Evolutionary conservation across 1,140 invertebrate species (phyloP), one percentile per base, ranked within the genome.

Genomic region (Solenopsis invicta): DNA sequence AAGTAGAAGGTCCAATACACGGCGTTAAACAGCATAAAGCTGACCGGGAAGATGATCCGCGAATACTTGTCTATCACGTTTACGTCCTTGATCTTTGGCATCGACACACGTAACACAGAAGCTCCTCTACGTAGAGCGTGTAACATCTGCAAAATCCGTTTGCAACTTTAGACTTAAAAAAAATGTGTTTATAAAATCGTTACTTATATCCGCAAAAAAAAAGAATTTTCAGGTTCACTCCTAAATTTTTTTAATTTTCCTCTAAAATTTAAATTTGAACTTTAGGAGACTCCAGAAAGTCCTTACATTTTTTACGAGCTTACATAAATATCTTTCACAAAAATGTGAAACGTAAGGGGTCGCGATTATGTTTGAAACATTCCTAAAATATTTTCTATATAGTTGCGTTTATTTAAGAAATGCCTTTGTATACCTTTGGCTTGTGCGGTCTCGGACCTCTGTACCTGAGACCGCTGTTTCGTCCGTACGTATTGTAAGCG

Each of bases 21-120:
- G 18, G 97, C 96, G 94, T 99, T 99, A 95, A 99, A 99, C 56
- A 99, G 94, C 89, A 99, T 96, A 94, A 99, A 99, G 85, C 98
- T 98, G 34, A 99, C 97, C 0, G 99, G 99, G 95, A 99, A 99
- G 74, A 99, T 96, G 86, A 99, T 97, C 87, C 99, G 96, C 10
- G 99, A 99, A 93, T 99, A 99, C 93, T 99, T 99, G 95, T 99
- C 99, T 92, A 99, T 99, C 64, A 99, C 97, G 94, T 99, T 99
- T 54, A 99, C 99, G 95, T 99, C 99, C 93, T 99, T 98, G 90
- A 99, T 99, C 94, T 98, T 97, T 1, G 98, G 99, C 95, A 99
- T 97, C 6, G 98, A 98, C 9, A 97, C 96, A 92, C 97, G 97
- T 64, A 98, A 94, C 8, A 97, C 97, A 5, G 97, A 97, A 2